phyloP scores from a whole-genome alignment of 2,888 invertebrate species.

The Schizaphis graminum region DNA sequence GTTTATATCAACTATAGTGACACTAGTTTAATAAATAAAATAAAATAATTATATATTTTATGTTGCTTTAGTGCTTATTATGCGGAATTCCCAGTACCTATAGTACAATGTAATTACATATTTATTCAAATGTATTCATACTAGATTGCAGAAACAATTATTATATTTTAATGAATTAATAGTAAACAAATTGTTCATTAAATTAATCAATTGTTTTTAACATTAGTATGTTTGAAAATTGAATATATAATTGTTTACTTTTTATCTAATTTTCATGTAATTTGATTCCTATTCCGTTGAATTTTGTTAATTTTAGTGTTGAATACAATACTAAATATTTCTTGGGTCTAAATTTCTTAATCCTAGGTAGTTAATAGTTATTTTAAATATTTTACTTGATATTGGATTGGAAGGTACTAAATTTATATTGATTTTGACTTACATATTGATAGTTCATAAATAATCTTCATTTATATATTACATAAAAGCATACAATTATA shows the following conservation, averaged over 20 bases:
- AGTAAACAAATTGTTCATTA: not conserved
- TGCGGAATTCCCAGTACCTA: not conserved
- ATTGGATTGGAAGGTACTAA: not conserved
- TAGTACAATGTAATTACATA: not conserved
- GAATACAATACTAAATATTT: not conserved
- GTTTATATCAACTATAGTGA: too few species aligned
- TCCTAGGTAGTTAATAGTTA: not conserved
- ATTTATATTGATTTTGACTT: not conserved
- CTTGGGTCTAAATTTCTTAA: not conserved
- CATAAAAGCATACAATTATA: not conserved
- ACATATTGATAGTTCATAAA: not conserved
- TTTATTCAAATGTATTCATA: not conserved
- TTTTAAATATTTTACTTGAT: not conserved
- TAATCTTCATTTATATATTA: not conserved
- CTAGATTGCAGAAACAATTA: not conserved
- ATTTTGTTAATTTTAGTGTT: not conserved
- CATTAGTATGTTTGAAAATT: not conserved
- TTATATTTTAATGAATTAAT: not conserved
- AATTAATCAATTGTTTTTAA: not conserved
- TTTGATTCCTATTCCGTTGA: not conserved
- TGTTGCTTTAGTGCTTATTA: not conserved
- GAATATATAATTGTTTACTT: not conserved
- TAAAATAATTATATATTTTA: not conserved
- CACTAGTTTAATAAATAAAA: not conserved
- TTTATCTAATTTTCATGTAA: not conserved